phyloP scores from a whole-genome alignment of 2,888 invertebrate genomes.

The Erpobdella octoculata region DNA sequence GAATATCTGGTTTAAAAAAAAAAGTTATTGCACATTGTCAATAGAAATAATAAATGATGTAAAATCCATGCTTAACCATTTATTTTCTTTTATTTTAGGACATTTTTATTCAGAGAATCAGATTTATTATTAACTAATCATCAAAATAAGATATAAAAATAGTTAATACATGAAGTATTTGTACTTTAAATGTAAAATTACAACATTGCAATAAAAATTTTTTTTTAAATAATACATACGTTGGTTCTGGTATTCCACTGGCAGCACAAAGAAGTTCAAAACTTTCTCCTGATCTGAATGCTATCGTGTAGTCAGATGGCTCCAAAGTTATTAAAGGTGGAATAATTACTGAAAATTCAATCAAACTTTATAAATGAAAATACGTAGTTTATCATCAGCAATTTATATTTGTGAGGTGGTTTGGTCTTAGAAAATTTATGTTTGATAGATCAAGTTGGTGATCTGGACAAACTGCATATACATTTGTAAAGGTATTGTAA shows the following conservation, averaged over 20 bases:
- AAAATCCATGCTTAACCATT: too few relatives aligned
- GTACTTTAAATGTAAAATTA: background rate
- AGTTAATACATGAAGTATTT: background rate
- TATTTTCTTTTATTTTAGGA: too few relatives aligned
- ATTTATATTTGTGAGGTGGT: background rate
- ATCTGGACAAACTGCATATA: too few relatives aligned
- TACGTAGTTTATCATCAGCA: background rate
- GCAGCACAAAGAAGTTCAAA: slow-evolving; percentile 86
- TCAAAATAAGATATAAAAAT: too few relatives aligned
- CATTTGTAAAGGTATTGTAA: too few relatives aligned
- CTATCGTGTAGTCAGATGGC: slow-evolving; percentile 72
- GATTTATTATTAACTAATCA: too few relatives aligned
- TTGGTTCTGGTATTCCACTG: slow-evolving; percentile 84
- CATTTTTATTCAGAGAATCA: too few relatives aligned
- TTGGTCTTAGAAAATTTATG: too few relatives aligned
- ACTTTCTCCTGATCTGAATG: slow-evolving; percentile 78
- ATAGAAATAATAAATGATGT: background rate
- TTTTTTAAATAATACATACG: slow-evolving; percentile 64
- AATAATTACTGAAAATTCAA: slow-evolving; percentile 53
- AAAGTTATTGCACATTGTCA: background rate
- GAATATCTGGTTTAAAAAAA: slow-evolving; percentile 31
- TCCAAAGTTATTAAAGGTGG: slow-evolving; percentile 86
- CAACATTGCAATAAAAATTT: background rate
- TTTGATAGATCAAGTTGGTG: too few relatives aligned
- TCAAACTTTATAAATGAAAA: background rate